Evolutionary conservation across 2,797 vertebrate species (phyloP), one percentile per base, ranked within the genome.

Genomic region (Dallia pectoralis): DNA sequence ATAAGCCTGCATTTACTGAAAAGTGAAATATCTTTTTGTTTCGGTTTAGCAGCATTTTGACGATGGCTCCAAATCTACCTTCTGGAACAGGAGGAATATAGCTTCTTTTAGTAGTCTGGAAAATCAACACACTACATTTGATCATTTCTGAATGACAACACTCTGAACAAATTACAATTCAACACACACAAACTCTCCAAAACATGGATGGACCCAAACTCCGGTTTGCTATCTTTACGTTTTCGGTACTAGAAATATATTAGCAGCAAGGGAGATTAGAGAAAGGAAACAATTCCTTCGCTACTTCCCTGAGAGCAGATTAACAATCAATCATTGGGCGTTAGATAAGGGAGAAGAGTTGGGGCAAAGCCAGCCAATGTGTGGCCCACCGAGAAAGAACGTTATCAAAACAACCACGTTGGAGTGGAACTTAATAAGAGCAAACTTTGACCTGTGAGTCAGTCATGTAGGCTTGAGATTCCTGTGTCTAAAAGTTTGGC

Each of bases 261-360:
- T 84, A 83, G 86, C 84, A 68, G 81, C 44, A 69, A 82, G 79
- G 14, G 76, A 76, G 76, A 81, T 89, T 88, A 80, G 77, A 70
- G 71, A 84, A 51, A 78, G 81, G 81, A 86, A 70, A 74, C 82
- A 81, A 87, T 85, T 79, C 74, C 84, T 82, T 85, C 81, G 77
- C 72, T 69, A 74, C 81, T 65, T 74, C 74, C 47, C 27, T 32
- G 79, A 68, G 78, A 83, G 73, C 78, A 88, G 79, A 88, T 87
- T 81, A 86, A 77, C 78, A 83, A 87, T 86, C 84, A 87, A 84
- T 88, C 85, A 86, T 71, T 40, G 18, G 53, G 67, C 75, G 75
- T 84, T 87, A 74, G 81, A 84, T 81, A 83, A 88, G 74, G 40
- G 78, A 73, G 59, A 69, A 69, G 32, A 67, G 19, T 77, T 79